Evolutionary conservation across 1,140 invertebrate species (phyloP).

Genomic region (Drosophila lacteicornis): DNA sequence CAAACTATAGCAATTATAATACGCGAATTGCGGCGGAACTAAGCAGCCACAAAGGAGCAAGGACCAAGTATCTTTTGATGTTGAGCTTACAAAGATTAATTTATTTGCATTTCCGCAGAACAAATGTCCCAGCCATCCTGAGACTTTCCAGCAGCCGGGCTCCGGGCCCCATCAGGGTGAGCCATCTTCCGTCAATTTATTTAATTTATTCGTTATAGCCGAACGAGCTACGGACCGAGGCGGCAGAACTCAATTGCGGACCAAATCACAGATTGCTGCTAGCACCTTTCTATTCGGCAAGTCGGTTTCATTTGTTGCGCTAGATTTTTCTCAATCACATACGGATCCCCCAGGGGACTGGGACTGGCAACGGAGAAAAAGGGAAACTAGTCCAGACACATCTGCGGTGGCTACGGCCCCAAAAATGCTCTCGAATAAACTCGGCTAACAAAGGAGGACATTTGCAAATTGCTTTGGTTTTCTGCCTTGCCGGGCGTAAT

Average conservation of each 20-base stretch:
- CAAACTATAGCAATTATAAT: conserved; percentile 75
- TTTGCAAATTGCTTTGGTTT: conserved; percentile 79
- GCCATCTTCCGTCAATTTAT: conserved; percentile 46
- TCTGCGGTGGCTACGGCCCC: conserved; percentile 30
- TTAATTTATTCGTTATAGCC: conserved; percentile 63
- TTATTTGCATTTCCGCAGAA: conserved; percentile 53
- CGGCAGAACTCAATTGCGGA: conserved; percentile 55
- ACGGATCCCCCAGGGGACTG: conserved; percentile 37
- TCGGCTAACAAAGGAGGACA: conserved; percentile 70
- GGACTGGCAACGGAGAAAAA: conserved; percentile 15
- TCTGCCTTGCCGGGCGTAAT: conserved; percentile 54
- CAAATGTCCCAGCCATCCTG: conserved; percentile 25
- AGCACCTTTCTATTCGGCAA: conserved; percentile 61
- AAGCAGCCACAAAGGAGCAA: conserved; percentile 44
- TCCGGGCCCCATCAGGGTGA: conserved; percentile 51
- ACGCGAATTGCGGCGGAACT: conserved; percentile 43
- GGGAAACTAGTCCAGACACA: conserved; percentile 68
- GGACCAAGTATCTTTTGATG: conserved; percentile 54
- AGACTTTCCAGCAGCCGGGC: conserved; percentile 34
- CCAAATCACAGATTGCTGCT: conserved; percentile 39
- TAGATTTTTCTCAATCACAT: conserved; percentile 82
- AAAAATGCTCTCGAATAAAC: conserved; percentile 52
- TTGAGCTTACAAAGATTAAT: conserved; percentile 65
- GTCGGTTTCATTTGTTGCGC: conserved; percentile 78
- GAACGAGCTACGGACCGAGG: conserved; percentile 31